phyloP scores from a whole-genome alignment of 1,140 invertebrate genomes.

The Drosophila albomicans region DNA sequence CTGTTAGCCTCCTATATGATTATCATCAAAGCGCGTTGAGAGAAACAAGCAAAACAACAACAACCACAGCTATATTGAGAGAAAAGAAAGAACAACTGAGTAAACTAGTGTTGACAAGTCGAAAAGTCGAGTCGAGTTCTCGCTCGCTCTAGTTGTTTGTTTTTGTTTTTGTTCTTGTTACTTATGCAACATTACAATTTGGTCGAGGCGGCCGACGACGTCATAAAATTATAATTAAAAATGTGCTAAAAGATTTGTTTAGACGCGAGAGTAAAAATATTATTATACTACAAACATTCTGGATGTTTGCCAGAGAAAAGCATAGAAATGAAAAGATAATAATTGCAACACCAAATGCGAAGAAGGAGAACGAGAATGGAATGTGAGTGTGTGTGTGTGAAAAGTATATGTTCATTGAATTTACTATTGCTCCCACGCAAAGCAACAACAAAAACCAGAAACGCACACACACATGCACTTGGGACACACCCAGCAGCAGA shows the following conservation, averaged over 20 bases:
- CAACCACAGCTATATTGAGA: background rate
- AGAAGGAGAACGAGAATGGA: constrained; percentile 14
- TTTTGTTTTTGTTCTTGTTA: constrained; percentile 26
- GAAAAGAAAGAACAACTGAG: constrained; percentile 23
- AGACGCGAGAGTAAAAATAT: constrained; percentile 36
- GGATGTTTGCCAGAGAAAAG: constrained; percentile 53
- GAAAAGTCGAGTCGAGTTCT: constrained; percentile 10
- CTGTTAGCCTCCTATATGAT: constrained; percentile 24
- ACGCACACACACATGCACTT: constrained; percentile 12
- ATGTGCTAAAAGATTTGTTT: constrained; percentile 31
- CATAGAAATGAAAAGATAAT: constrained; percentile 25
- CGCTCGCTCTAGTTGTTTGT: background rate
- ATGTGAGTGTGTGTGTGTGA: constrained; percentile 5
- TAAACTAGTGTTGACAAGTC: constrained; percentile 25
- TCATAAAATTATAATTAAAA: constrained; percentile 29
- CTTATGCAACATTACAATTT: constrained; percentile 47
- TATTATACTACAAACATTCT: constrained; percentile 55
- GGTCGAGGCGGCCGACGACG: constrained; percentile 13
- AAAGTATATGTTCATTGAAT: constrained; percentile 16
- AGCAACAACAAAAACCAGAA: constrained; percentile 16
- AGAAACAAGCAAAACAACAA: constrained; percentile 16
- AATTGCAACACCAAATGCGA: constrained; percentile 48
- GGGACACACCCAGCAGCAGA: constrained; percentile 20
- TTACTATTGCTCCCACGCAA: constrained; percentile 17
- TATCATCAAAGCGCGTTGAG: constrained; percentile 28